Evolutionary conservation across 2,113 vertebrate species (phyloP).

Genomic region (Xenopus borealis): DNA sequence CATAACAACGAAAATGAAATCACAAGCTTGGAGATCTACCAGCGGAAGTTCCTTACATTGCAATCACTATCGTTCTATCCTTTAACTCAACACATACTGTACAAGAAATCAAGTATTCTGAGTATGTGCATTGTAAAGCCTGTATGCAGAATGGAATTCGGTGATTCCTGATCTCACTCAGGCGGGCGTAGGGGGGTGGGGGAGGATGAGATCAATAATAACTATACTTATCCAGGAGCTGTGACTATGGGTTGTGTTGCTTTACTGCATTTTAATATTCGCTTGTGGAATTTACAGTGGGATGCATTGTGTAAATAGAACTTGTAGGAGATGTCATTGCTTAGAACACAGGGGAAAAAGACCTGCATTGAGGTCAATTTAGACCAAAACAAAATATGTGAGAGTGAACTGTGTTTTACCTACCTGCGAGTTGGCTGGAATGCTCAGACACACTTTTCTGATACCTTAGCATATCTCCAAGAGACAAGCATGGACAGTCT

Average conservation of each 20-base stretch:
- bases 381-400: constrained; percentile 38
- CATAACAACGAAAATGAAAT: constrained; percentile 79
- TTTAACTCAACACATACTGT: constrained; percentile 62
- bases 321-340: not conserved
- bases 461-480: constrained; percentile 38
- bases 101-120: constrained; percentile 70
- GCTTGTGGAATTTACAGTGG: constrained; percentile 38
- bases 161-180: constrained; percentile 50
- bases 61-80: constrained; percentile 68
- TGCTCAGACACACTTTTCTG: constrained; percentile 6
- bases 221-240: constrained; percentile 8
- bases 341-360: constrained; percentile 26
- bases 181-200: constrained; percentile 37
- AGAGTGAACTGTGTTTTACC: constrained; percentile 5
- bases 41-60: constrained; percentile 75
- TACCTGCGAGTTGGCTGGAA: constrained; percentile 35
- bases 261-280: constrained; percentile 28
- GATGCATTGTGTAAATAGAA: constrained; percentile 26
- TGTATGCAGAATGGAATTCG: constrained; percentile 65
- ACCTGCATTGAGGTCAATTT: constrained; percentile 15
- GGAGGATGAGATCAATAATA: constrained; percentile 48
- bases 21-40: constrained; percentile 61
- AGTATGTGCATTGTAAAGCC: constrained; percentile 70
- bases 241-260: not conserved
- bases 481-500: not conserved